Base-by-base conservation (phyloP, 2,113 vertebrate species). In the Gavia stellata region DNA sequence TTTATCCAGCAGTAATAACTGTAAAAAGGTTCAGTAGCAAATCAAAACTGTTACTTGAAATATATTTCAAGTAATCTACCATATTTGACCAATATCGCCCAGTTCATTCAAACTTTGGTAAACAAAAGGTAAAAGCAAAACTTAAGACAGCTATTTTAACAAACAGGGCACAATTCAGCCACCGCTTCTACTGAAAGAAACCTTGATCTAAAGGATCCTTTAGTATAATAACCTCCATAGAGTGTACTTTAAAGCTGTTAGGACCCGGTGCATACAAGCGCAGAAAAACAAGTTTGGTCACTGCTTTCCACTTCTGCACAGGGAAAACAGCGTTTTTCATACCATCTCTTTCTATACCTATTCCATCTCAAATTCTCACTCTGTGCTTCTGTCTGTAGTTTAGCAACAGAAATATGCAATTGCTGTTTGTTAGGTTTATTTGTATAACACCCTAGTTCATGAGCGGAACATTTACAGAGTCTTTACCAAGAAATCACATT, bases 1-100 rank as follows among this genome's bases (percentile, higher is more conserved):
- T 87, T 83, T 83, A 86, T 90, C 96, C 53, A 97, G 82, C 90
- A 78, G n/a, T 58, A 92, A 31, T 92, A 75, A 81, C n/a, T 65
- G 44, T 38, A 40, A 78, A 89, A 92, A 52, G 61, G 33, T 87
- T 83, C 62, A 95, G 84, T 21, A 94, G 38, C 40, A 96, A 75
- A 96, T 85, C 56, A 86, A 82, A 96, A 92, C 42, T 24, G 29
- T 34, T 68, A 96, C 33, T 61, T 56, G 47, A 90, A 94, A 85
- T 26, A 4, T 9, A 81, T 92, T 86, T 55, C 62, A 91, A 91
- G 59, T 72, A 68, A 78, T 31, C 58, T 55, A 66, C 50, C 25
- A 8, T 63, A 93, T 86, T 83, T 88, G 71, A 52, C 29, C 63
- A 88, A 75, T 31, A 71, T 2, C 79, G 31, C 31, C 58, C 49